Conservation (phyloP, 1,140 invertebrate genomes). For the Saxidomus purpurata region DNA sequence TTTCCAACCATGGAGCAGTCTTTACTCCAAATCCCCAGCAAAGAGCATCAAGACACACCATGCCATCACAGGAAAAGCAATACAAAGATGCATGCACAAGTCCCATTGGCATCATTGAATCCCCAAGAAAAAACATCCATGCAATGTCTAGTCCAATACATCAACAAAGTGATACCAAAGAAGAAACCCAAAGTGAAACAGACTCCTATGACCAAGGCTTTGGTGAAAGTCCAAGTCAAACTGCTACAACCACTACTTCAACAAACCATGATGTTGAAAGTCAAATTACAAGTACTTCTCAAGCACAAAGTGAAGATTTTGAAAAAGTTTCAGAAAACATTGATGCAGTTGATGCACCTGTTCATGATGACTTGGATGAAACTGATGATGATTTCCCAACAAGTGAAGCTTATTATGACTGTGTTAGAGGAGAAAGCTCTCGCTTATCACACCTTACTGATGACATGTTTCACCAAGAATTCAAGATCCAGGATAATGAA, state of each 20-base stretch:
- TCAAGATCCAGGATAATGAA: background rate
- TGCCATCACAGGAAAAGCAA: background rate
- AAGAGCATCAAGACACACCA: background rate
- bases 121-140: background rate
- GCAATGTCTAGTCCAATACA: background rate
- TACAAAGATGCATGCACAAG: conserved; percentile 57
- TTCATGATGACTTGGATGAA: background rate
- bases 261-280: conserved; percentile 15
- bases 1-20: background rate
- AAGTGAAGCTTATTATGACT: conserved; percentile 56
- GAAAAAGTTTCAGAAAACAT: background rate
- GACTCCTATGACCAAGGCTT: conserved; percentile 18
- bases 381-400: conserved; percentile 38
- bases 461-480: background rate
- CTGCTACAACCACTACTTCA: background rate
- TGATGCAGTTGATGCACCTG: conserved; percentile 34
- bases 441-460: background rate
- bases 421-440: conserved; percentile 33
- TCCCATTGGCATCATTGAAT: conserved; percentile 37
- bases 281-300: background rate
- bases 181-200: background rate
- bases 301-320: background rate
- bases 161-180: background rate
- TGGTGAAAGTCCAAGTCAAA: conserved; percentile 36
- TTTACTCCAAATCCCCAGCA: background rate